phyloP scores from a whole-genome alignment of 2,888 invertebrate genomes.

The Leucophora obtusa region DNA sequence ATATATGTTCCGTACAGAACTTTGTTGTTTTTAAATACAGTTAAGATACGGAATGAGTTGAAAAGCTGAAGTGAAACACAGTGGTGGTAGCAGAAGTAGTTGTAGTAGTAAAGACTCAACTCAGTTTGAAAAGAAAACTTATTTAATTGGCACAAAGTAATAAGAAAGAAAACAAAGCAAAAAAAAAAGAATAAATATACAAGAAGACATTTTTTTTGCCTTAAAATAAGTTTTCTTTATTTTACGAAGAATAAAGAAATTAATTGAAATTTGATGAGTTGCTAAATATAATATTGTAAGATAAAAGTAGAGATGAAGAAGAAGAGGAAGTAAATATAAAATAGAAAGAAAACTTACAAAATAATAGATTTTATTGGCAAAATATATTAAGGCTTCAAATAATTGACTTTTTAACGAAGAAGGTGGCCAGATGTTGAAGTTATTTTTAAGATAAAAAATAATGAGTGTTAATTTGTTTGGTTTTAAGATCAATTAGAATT shows the following conservation, averaged over 20 bases:
- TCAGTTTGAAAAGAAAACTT: constrained; percentile 35
- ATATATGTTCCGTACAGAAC: too few relatives aligned
- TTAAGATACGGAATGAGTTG: constrained; percentile 12
- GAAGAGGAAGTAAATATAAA: background rate
- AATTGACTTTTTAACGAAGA: background rate
- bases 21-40: background rate
- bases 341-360: background rate
- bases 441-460: too few relatives aligned
- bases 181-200: constrained; percentile 7
- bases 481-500: too few relatives aligned
- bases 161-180: constrained; percentile 40
- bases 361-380: background rate
- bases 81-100: background rate
- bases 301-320: background rate
- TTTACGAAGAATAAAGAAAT: constrained; percentile 29
- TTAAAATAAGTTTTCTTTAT: constrained; percentile 17
- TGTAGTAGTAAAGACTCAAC: background rate
- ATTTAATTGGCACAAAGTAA: constrained; percentile 56
- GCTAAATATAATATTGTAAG: constrained; percentile 50
- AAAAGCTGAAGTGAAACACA: constrained; percentile 13
- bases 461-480: too few relatives aligned
- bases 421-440: background rate
- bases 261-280: constrained; percentile 62
- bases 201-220: background rate
- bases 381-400: background rate